These are phyloP conservation scores for Okamejei kenojei DNA, from an alignment of 2,797 vertebrate genomes.

Conservation along the genomic window DNA sequence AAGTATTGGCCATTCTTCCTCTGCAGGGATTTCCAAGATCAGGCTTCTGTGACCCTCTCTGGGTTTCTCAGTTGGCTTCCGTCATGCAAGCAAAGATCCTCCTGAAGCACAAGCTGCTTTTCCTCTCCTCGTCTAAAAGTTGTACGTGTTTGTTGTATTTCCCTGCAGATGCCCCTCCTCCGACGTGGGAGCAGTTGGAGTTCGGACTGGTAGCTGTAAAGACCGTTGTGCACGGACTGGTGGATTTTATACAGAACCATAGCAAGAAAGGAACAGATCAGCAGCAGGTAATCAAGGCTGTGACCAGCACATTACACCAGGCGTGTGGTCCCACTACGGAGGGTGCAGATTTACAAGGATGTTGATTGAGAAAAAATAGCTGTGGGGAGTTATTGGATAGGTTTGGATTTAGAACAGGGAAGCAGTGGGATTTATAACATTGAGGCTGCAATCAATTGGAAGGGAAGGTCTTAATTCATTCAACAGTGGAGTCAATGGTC, in stretches of 20 bases:
- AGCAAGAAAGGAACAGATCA: slow-evolving; percentile 97
- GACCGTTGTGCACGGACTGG: slow-evolving; percentile 94
- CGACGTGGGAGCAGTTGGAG: slow-evolving; percentile 94
- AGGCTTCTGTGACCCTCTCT: neutral
- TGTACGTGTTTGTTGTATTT: no score
- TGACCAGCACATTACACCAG: neutral
- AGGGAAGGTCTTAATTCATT: no score
- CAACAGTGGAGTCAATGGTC: no score
- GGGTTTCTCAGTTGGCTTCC: no score
- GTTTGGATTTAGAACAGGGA: neutral
- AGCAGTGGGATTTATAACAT: neutral
- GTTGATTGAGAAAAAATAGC: no score
- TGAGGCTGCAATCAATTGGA: no score
- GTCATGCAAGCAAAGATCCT: neutral
- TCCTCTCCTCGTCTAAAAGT: slow-evolving; percentile 23
- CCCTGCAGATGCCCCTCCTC: slow-evolving; percentile 82
- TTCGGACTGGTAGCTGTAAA: slow-evolving; percentile 92
- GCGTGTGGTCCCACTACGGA: no score
- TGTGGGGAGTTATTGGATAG: no score
- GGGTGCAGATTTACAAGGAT: no score
- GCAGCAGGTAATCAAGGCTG: slow-evolving; percentile 70
- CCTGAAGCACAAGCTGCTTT: neutral
- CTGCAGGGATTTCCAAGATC: no score
- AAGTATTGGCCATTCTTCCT: neutral
- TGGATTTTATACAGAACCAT: slow-evolving; percentile 98